Base-by-base conservation (phyloP, 2,113 vertebrate species). In the Salvator merianae region DNA sequence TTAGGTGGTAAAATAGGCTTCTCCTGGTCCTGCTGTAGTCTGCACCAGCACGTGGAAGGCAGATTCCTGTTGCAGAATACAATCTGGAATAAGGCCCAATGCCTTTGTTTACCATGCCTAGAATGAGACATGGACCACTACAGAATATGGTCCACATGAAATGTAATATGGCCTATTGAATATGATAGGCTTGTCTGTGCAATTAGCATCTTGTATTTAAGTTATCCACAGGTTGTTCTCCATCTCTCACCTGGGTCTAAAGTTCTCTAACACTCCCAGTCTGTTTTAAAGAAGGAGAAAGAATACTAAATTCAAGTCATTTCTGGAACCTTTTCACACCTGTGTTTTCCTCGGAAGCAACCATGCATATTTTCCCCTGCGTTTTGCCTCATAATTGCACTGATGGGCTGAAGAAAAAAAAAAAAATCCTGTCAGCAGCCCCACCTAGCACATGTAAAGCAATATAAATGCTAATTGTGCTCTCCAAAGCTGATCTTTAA, bases 401-500 rank as follows among this genome's bases (percentile, higher is more conserved):
- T 75, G 47, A 59, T 76, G 36, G 82, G 36, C 66, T 78, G 40
- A 68, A 59, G 18, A 59, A 20, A 4, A 18, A 59, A 59, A 59
- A 59, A 59, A 20, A 59, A 20, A 70, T 40, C 30, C n/a, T 40
- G 50, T 34, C 13, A 16, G 43, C 66, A 63, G 65, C 24, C 65
- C 65, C 66, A 43, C 24, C 1, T 59, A n/a, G 65, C 71, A 70
- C 68, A 79, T 4, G 36, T 59, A 10, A 50, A 73, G 32, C 13
- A 81, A 83, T 84, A 32, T 63, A 38, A 73, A 70, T 84, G 47
- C 69, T 72, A 55, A 85, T 83, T 47, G 53, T 81, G 75, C 74
- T 85, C 50, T 79, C 80, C 50, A 0, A 79, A 81, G 75, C 5
- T 84, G 7, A 26, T 87, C 1, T 83, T 40, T 81, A 75, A 77